Evolutionary conservation across 2,797 vertebrate genomes (phyloP), one percentile per base, ranked within the genome.

Genomic region (Natrix natrix): DNA sequence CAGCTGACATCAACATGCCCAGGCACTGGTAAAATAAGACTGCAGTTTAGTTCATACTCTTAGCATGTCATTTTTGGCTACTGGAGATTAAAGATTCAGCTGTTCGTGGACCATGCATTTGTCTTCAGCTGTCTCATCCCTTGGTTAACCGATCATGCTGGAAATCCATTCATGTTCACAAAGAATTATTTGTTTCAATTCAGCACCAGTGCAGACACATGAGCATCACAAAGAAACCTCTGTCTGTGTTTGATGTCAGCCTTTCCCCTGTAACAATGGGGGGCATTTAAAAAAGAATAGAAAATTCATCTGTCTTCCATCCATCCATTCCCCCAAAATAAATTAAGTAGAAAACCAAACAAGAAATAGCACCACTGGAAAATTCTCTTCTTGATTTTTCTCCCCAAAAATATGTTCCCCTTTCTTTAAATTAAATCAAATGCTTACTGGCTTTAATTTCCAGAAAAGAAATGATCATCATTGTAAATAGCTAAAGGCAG

Each of bases 141-240:
- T 92, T 93, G 91, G 94, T 93, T 95, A 91, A 97, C 95, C 96
- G 93, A 95, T 95, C 86, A 91, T 96, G 92, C 95, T 94, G 95
- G 90, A 95, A 96, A 91, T 94, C 86, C 63, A 88, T 74, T 89
- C 90, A 88, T 17, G 55, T 74, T 93, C 93, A 92, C 0, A 94
- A 95, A 96, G 94, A 96, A 93, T 52, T 61, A 91, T 90, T 95
- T 96, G 92, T 96, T 96, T 95, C 95, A 94, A 86, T 95, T 92
- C 93, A 92, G 92, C 94, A 93, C 92, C 56, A 91, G 74, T 94
- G 91, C 92, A 93, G 94, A 92, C 89, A 60, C 74, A 91, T 24
- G 94, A 89, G 93, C 91, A 92, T 66, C 95, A 97, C 97, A 97
- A 97, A 97, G 97, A 94, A 95, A 89, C 89, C 92, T 94, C 93